Evolutionary conservation across 2,797 vertebrate genomes (phyloP), one percentile per base, ranked within the genome.

Genomic region (Melanotaenia pygmaea): DNA sequence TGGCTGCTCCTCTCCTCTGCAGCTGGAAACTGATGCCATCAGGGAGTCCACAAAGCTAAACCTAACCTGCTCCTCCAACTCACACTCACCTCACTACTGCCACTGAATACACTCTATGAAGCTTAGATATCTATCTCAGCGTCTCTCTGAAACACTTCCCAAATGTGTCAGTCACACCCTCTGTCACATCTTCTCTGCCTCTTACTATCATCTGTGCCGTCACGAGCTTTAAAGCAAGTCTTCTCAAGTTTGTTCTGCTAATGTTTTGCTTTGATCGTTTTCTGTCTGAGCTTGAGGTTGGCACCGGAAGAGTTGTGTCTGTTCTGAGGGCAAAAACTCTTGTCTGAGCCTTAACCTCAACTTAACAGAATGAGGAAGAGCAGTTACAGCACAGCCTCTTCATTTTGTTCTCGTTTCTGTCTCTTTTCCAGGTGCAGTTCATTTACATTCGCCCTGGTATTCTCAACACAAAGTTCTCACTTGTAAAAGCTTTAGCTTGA

Each of bases 291-390:
- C 22, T 84, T 87, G 86, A 90, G 88, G 91, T 90, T 83, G 80
- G 79, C 60, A 82, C 88, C 86, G 89, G 92, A 94, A 93, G 78
- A 80, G 60, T 65, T 34, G 26, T 56, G 70, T 76, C 68, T 85
- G 65, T 71, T 84, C n/a, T 82, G 77, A 82, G 83, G 76, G 84
- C 64, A 77, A 56, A 50, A 73, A 38, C 61, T 77, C 79, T 3
- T 86, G 59, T 79, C 65, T 87, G 66, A 83, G 70, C 54, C 53
- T 50, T 82, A 93, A 92, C 88, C 88, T 88, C 91, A 91, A 68
- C 50, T 22, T 45, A 69, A 74, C 80, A 72, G 77, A 89, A 88
- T 2, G 64, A 74, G 81, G 86, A 88, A 91, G 80, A 88, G 74
- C 70, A 82, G 76, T 58, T 73, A 54, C 5, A 64, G 57, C 58